Base-by-base conservation (phyloP, 2,797 vertebrate species). In the Galaxias olidus region DNA sequence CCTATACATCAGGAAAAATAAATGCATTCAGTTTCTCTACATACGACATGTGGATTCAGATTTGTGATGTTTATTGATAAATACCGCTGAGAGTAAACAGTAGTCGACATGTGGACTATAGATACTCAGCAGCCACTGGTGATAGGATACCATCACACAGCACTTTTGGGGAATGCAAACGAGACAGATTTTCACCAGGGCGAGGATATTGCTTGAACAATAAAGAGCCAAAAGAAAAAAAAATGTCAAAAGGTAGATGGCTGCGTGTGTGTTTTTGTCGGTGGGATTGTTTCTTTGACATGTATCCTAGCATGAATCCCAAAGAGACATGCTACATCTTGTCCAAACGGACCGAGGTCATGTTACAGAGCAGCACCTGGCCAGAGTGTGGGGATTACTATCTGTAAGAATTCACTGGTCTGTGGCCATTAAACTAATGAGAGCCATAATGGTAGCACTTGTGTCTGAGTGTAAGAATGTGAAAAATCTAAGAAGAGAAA, bases 1-100 rank as follows among this genome's bases (percentile, higher is more conserved):
- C 96, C 95, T 98, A 75, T 10, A 82, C 87, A 84, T n/a, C n/a
- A 67, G 12, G 76, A 85, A 82, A 81, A 74, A 69, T 66, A 77
- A 58, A 71, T n/a, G n/a, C n/a, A n/a, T n/a, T n/a, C n/a, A n/a
- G n/a, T n/a, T n/a, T n/a, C n/a, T n/a, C n/a, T n/a, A n/a, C n/a
- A n/a, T n/a, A n/a, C 42, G 10, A 10, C 69, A 75, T 54, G 47
- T 60, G 15, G 51, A 10, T 30, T 40, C 52, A 55, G 51, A 9
- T 49, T 55, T 47, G n/a, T n/a, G n/a, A n/a, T n/a, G n/a, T n/a
- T n/a, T n/a, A n/a, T n/a, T n/a, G n/a, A n/a, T n/a, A n/a, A n/a
- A n/a, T n/a, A n/a, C n/a, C n/a, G n/a, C n/a, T n/a, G n/a, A n/a
- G n/a, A n/a, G n/a, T n/a, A n/a, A n/a, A n/a, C n/a, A n/a, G n/a